Evolutionary conservation across 2,888 invertebrate genomes (phyloP).

Genomic region (Cryptocheilus praepositus): DNA sequence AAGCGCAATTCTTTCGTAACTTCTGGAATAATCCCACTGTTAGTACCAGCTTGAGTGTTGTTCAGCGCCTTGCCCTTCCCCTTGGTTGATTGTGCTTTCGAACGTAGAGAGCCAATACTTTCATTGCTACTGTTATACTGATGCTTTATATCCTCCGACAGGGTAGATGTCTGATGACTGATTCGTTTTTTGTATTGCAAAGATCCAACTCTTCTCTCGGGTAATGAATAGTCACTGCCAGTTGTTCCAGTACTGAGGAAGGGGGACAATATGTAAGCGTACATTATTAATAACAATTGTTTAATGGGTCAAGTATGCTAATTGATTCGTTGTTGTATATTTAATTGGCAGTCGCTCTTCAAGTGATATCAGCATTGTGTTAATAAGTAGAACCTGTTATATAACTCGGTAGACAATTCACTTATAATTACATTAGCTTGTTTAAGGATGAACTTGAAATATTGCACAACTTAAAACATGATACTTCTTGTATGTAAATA

Average conservation of each 20-base stretch:
- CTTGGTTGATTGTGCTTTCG: constrained; percentile 78
- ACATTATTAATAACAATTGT: too few relatives aligned
- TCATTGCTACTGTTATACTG: constrained; percentile 88
- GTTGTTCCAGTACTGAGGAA: constrained; percentile 76
- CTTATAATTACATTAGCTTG: not conserved
- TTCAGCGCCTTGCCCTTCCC: constrained; percentile 76
- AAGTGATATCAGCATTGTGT: constrained; percentile 5
- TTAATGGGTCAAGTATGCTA: too few relatives aligned
- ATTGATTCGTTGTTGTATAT: too few relatives aligned
- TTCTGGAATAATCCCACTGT: constrained; percentile 69
- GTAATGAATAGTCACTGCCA: constrained; percentile 75
- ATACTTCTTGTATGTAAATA: too few relatives aligned
- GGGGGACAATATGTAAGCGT: not conserved
- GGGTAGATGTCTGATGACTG: constrained; percentile 72
- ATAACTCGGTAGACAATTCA: not conserved
- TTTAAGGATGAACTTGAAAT: not conserved
- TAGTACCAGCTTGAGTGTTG: constrained; percentile 78
- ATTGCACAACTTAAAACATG: too few relatives aligned
- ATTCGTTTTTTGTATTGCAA: constrained; percentile 73
- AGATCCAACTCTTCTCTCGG: constrained; percentile 75
- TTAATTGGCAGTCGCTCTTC: not conserved
- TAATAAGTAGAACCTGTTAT: not conserved
- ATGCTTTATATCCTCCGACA: constrained; percentile 77
- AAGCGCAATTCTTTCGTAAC: constrained; percentile 74
- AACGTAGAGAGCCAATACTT: constrained; percentile 82